Evolutionary conservation across 2,888 invertebrate genomes (phyloP).

Genomic region (Agriopis leucophaearia): DNA sequence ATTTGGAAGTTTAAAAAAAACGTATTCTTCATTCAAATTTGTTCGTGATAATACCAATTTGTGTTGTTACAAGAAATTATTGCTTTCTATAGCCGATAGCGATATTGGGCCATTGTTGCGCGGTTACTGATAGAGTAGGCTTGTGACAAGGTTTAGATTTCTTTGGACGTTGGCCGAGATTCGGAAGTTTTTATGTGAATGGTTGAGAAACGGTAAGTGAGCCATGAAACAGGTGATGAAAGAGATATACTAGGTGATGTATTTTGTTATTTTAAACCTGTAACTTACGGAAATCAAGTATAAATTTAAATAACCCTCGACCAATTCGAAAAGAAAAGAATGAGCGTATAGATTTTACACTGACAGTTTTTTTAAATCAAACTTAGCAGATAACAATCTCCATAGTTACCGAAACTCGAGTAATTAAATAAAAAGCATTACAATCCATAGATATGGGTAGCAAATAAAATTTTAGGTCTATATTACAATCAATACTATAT

Average conservation of each 20-base stretch:
- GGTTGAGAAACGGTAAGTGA: conserved; percentile 26
- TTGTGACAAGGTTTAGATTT: conserved; percentile 21
- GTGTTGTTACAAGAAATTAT: conserved; percentile 50
- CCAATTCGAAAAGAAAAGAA: too few relatives aligned
- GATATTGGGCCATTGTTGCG: conserved; percentile 43
- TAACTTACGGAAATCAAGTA: too few relatives aligned
- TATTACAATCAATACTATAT: too few relatives aligned
- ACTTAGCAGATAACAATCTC: too few relatives aligned
- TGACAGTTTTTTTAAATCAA: too few relatives aligned
- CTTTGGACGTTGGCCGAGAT: conserved; percentile 26
- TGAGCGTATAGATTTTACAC: too few relatives aligned
- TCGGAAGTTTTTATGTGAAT: conserved; percentile 26
- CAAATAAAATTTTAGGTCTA: too few relatives aligned
- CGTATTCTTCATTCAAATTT: not conserved
- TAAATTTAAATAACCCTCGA: too few relatives aligned
- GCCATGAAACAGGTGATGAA: conserved; percentile 8
- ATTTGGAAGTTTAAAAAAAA: not conserved
- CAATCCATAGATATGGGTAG: too few relatives aligned
- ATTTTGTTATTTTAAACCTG: not conserved
- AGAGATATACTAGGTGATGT: not conserved
- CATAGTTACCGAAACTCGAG: too few relatives aligned
- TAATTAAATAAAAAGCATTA: too few relatives aligned
- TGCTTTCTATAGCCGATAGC: conserved; percentile 46
- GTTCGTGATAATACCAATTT: conserved; percentile 54
- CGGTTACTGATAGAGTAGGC: conserved; percentile 27